Evolutionary conservation across 2,113 vertebrate species (phyloP).

Genomic region (Triplophysa rosa): DNA sequence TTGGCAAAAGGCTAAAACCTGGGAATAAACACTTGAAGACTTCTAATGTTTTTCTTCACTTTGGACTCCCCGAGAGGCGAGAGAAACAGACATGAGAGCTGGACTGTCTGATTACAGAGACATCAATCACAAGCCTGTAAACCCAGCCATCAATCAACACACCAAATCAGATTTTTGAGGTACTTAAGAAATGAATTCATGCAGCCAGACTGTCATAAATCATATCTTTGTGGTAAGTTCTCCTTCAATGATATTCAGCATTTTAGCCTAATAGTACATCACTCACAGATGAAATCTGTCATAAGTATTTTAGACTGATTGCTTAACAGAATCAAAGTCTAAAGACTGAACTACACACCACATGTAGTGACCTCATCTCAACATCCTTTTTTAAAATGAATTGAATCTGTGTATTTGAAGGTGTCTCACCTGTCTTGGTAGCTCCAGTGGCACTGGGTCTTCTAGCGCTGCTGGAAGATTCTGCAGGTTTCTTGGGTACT

Average conservation of each 20-base stretch:
- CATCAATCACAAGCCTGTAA: too few species aligned
- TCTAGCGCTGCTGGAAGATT: slow-evolving; percentile 80
- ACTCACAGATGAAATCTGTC: not conserved
- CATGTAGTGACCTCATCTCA: not conserved
- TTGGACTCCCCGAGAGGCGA: too few species aligned
- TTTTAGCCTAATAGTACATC: not conserved
- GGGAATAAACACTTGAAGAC: too few species aligned
- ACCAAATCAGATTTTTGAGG: too few species aligned
- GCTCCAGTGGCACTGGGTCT: slow-evolving; percentile 85
- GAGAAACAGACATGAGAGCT: too few species aligned
- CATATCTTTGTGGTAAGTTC: not conserved
- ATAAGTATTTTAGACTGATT: not conserved
- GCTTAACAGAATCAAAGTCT: not conserved
- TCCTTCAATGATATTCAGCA: not conserved
- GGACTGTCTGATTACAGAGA: too few species aligned
- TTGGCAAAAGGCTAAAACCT: too few species aligned
- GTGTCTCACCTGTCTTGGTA: slow-evolving; percentile 82
- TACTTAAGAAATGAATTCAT: too few species aligned
- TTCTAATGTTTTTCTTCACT: too few species aligned
- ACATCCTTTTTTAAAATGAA: not conserved
- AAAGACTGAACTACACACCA: not conserved
- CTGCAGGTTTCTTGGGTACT: slow-evolving; percentile 88
- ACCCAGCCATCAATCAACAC: too few species aligned
- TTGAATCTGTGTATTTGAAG: not conserved
- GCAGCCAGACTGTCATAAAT: not conserved